phyloP scores from a whole-genome alignment of 1,140 invertebrate species.

The Ceratosolen fusciceps region DNA sequence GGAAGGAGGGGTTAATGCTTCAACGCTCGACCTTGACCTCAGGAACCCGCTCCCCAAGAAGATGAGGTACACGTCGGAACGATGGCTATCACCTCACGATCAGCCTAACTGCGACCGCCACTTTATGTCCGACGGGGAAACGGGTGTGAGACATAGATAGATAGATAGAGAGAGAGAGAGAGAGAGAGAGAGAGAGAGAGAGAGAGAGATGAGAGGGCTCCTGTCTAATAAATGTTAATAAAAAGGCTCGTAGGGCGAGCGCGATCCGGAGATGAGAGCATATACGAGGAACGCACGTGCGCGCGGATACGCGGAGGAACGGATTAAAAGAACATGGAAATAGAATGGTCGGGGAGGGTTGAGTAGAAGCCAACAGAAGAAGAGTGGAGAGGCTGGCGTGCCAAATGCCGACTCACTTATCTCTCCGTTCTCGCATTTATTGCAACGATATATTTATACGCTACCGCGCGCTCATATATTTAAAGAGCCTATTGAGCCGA shows the following conservation, averaged over 20 bases:
- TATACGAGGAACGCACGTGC: background rate
- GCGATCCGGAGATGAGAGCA: background rate
- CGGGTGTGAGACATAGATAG: too few relatives aligned
- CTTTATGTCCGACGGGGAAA: too few relatives aligned
- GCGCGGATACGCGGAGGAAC: background rate
- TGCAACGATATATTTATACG: slow-evolving; percentile 38
- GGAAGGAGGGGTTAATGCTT: too few relatives aligned
- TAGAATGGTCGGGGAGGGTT: background rate
- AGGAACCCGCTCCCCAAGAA: too few relatives aligned
- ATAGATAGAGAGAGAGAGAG: too few relatives aligned
- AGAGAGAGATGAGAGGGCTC: background rate
- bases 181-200: background rate
- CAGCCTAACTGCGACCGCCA: too few relatives aligned
- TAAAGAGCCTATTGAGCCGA: slow-evolving; percentile 20
- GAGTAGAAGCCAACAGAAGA: background rate
- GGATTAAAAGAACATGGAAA: slow-evolving; percentile 30
- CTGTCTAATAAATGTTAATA: too few relatives aligned
- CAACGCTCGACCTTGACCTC: too few relatives aligned
- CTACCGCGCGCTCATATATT: background rate
- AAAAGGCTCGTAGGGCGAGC: too few relatives aligned
- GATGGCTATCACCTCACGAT: too few relatives aligned
- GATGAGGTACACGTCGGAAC: too few relatives aligned
- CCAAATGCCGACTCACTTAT: slow-evolving; percentile 39
- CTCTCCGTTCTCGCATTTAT: slow-evolving; percentile 29
- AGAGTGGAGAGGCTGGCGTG: background rate